A percentile compares a stretch with the other conserved stretches of the same genome.
Evolutionary conservation across 1,140 invertebrate genomes (phyloP).

Genomic region (Luehdorfia chinensis): DNA sequence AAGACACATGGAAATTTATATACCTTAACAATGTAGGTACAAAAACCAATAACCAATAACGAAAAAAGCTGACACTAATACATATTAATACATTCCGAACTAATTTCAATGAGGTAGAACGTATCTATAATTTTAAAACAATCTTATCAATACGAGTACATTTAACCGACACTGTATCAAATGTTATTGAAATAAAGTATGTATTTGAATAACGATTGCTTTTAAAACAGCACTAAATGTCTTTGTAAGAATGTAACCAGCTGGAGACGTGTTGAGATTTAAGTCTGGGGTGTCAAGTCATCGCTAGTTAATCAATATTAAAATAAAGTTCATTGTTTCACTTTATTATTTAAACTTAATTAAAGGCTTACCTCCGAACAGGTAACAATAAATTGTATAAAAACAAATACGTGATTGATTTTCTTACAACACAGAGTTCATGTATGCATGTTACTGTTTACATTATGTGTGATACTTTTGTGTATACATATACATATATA

Average conservation of each 20-base stretch:
- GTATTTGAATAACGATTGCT: slow-evolving; percentile 13
- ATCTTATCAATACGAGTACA: slow-evolving; percentile 21
- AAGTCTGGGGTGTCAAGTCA: slow-evolving; percentile 64
- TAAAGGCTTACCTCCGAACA: slow-evolving; percentile 35
- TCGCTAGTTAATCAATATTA: slow-evolving; percentile 71
- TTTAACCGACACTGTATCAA: slow-evolving; percentile 15
- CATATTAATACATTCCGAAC: slow-evolving; percentile 67
- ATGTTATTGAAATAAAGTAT: slow-evolving; percentile 16
- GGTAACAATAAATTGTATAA: too few species aligned
- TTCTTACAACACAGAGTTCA: background rate
- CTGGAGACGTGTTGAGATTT: slow-evolving; percentile 37
- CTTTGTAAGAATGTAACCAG: slow-evolving; percentile 18
- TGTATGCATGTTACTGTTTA: too few species aligned
- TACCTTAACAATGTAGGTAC: slow-evolving; percentile 59
- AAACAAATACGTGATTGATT: slow-evolving; percentile 6
- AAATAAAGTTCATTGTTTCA: slow-evolving; percentile 70
- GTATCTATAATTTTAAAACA: slow-evolving; percentile 46
- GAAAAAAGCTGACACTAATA: slow-evolving; percentile 64
- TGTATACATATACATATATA: too few species aligned
- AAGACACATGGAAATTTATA: slow-evolving; percentile 60
- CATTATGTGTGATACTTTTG: too few species aligned
- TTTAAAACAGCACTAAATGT: background rate
- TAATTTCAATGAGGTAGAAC: slow-evolving; percentile 56
- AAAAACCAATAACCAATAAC: slow-evolving; percentile 65
- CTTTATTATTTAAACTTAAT: slow-evolving; percentile 54